Evolutionary conservation across 2,113 vertebrate genomes (phyloP), one percentile per base, ranked within the genome.

Genomic region (Nycticorax nycticorax): DNA sequence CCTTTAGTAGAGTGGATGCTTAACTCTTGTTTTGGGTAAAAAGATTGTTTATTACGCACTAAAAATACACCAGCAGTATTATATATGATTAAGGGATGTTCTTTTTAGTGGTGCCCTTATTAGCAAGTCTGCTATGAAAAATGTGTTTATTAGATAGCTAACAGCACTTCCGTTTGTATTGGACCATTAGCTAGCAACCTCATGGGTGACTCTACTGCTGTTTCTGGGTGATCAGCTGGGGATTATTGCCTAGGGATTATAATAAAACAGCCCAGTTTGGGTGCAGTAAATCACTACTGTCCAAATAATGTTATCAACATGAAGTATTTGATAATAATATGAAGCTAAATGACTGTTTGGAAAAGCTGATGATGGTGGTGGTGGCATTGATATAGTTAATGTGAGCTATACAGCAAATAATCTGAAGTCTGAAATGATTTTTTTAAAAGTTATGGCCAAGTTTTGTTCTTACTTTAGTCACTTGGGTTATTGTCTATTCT

Each of bases 41-140:
- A 90, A 81, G 68, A 78, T 63, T 24, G 22, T 81, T 94, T 92
- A 88, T 69, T 69, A 76, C 28, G 35, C 37, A 76, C 83, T 95
- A 93, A 96, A 97, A 95, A 95, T 92, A 96, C 21, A 85, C 37
- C 41, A 57, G 20, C 8, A 3, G 62, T 92, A 91, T 93, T 82
- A 87, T 33, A 72, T 23, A 71, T 33, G 64, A 96, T 92, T 94
- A 92, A 89, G 69, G 39, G 74, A 93, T 94, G 88, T 85, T 94
- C 91, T 93, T 93, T 93, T 87, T 68, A 89, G 80, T 35, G 33
- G 33, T 76, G 80, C 20, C 57, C 62, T 89, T 87, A 91, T 85
- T 89, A 94, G 89, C 0, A 0, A 91, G 92, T 10, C 57, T 57
- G 66, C 74, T 60, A 79, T 82, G 57, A 95, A 95, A 90, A 93